A percentile compares a stretch with the other conserved stretches of the same genome.
Evolutionary conservation across 2,888 invertebrate species (phyloP).

Genomic region (Achlya flavicornis): DNA sequence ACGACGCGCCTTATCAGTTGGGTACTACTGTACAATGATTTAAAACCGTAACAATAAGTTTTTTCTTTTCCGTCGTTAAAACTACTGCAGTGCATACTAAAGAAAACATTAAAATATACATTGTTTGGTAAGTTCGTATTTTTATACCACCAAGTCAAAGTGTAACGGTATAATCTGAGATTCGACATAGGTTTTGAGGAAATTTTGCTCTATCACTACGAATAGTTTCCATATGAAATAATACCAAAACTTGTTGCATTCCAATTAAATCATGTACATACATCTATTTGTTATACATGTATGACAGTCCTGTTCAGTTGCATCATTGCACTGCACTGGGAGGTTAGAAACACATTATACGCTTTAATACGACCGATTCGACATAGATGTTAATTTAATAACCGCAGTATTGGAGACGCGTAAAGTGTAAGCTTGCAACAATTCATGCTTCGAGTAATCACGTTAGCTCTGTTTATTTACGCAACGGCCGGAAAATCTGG

Average conservation of each 20-base stretch:
- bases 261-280: too few species aligned
- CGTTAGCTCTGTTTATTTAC: slow-evolving; percentile 13
- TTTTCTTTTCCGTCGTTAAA: neutral
- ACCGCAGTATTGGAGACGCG: slow-evolving; percentile 50
- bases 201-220: too few species aligned
- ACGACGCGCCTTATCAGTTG: too few species aligned
- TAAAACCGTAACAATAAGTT: neutral
- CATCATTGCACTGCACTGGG: slow-evolving; percentile 30
- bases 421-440: slow-evolving; percentile 27
- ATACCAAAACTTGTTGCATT: too few species aligned
- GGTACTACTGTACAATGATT: too few species aligned
- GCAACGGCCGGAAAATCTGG: neutral
- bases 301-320: neutral
- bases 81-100: neutral
- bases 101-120: too few species aligned
- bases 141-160: too few species aligned
- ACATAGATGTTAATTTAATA: slow-evolving; percentile 59
- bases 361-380: slow-evolving; percentile 55
- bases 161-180: too few species aligned
- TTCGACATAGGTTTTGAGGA: too few species aligned
- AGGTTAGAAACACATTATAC: slow-evolving; percentile 52
- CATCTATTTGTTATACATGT: neutral
- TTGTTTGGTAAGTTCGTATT: too few species aligned
- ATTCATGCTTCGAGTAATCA: slow-evolving; percentile 21
- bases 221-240: neutral